Base-by-base conservation (phyloP, 1,140 invertebrate genomes). In the Drosophila kohkoa region DNA sequence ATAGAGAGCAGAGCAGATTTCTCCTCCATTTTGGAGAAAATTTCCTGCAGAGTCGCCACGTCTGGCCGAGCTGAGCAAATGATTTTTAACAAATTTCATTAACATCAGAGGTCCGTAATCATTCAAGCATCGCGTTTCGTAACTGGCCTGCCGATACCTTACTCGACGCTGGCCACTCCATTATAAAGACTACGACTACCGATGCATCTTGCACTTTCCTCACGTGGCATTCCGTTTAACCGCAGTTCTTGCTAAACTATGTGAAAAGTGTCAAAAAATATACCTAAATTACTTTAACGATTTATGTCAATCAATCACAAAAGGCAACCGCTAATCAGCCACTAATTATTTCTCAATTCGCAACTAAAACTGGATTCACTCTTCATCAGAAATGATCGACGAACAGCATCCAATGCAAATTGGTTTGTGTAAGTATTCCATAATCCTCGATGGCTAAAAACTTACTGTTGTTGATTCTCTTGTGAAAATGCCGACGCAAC, bases 71-170 rank as follows among this genome's bases (percentile, higher is more conserved):
- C 66, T 70, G 72, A 87, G 82, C 74, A 91, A 87, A 81, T 83
- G 85, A 90, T 90, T 88, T 91, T 91, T 90, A 81, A 89, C 90
- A 91, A 90, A 88, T 91, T 90, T 85, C 86, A 90, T 90, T 91
- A 91, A 90, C 86, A 86, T 90, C 90, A 91, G 90, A 91, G 90
- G 86, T 85, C 78, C 80, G 90, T 91, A 91, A 91, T 91, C 90
- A 91, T 85, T 91, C 90, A 91, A 91, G 90, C 90, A 91, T 89
- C 86, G 86, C 86, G 82, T 90, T 91, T 90, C 75, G 76, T 86
- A 82, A 82, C 83, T 83, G 68, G 73, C 72, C 73, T 51, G 58
- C 13, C 69, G 46, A 72, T 48, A 51, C 20, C 54, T 58, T 15
- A 28, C 62, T 65, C 64, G 70, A 77, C 71, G 74, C 66, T 71